phyloP scores from a whole-genome alignment of 2,888 invertebrate species.

The Prosopocoilus inquinatus region DNA sequence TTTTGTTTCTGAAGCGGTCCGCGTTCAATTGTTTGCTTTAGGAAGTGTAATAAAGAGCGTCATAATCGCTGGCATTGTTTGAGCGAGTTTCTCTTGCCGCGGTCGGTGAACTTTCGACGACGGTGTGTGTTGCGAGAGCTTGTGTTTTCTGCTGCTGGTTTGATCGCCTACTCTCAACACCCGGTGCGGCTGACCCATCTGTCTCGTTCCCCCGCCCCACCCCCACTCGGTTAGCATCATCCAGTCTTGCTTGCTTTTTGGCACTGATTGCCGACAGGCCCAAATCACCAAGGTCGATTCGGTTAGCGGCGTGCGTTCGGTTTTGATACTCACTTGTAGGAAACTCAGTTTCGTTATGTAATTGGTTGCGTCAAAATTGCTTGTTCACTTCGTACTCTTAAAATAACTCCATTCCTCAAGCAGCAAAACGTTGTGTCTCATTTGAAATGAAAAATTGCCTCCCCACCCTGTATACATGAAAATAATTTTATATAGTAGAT shows the following conservation, averaged over 20 bases:
- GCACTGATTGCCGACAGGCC: too few relatives aligned
- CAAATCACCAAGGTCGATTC: neutral
- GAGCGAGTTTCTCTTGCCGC: conserved; percentile 24
- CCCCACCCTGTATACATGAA: too few relatives aligned
- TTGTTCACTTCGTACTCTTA: too few relatives aligned
- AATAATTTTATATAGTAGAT: too few relatives aligned
- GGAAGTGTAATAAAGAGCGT: conserved; percentile 24
- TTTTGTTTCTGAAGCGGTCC: neutral
- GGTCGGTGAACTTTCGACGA: conserved; percentile 26
- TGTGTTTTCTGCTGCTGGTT: neutral
- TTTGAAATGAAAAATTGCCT: too few relatives aligned
- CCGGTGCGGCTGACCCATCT: neutral
- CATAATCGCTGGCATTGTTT: conserved; percentile 20
- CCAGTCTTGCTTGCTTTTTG: too few relatives aligned
- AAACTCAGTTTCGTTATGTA: too few relatives aligned
- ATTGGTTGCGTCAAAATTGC: too few relatives aligned
- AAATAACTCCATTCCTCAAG: too few relatives aligned
- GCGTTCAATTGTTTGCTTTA: conserved; percentile 17
- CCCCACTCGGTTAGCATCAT: neutral
- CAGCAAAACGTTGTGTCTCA: too few relatives aligned
- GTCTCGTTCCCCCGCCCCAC: neutral
- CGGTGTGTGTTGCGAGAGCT: conserved; percentile 3
- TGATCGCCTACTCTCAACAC: conserved; percentile 1
- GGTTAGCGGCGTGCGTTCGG: neutral
- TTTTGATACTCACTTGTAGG: too few relatives aligned